phyloP scores from a whole-genome alignment of 2,888 invertebrate species.

The Agrotis ipsilon region DNA sequence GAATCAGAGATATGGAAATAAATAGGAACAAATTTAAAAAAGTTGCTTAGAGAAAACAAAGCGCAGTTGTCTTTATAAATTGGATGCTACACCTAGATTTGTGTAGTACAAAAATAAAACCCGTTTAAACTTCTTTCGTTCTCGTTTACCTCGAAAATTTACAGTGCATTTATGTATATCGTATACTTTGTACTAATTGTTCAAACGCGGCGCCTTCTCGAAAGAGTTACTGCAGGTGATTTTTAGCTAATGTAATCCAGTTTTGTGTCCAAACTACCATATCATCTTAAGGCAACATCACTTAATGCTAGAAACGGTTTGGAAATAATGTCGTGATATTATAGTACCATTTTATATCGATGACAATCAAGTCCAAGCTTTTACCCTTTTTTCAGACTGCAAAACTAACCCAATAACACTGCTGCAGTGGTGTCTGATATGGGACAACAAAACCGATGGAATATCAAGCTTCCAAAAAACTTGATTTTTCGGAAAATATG shows the following conservation, averaged over 20 bases:
- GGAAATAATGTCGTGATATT: neutral
- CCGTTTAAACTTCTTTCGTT: neutral
- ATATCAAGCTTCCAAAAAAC: slow-evolving; percentile 6
- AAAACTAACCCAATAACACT: neutral
- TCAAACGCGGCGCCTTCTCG: neutral
- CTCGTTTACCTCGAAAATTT: neutral
- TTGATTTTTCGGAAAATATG: slow-evolving; percentile 6
- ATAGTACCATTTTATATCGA: neutral
- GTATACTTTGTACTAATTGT: neutral
- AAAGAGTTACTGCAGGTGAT: too few relatives aligned
- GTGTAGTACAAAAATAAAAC: neutral
- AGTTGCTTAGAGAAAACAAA: neutral
- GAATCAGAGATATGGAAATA: neutral
- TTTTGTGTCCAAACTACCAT: too few relatives aligned
- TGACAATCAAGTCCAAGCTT: too few relatives aligned
- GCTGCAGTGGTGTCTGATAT: neutral
- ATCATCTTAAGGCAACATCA: too few relatives aligned
- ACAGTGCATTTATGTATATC: neutral
- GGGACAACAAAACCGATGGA: neutral
- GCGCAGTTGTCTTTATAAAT: neutral
- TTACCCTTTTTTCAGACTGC: neutral
- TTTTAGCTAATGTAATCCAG: too few relatives aligned
- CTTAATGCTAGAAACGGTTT: too few relatives aligned
- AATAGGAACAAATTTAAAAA: neutral
- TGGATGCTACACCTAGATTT: neutral